These are phyloP conservation scores for Tringa solitaria DNA, from an alignment of 2,113 vertebrate species.

Conservation along the genomic window DNA sequence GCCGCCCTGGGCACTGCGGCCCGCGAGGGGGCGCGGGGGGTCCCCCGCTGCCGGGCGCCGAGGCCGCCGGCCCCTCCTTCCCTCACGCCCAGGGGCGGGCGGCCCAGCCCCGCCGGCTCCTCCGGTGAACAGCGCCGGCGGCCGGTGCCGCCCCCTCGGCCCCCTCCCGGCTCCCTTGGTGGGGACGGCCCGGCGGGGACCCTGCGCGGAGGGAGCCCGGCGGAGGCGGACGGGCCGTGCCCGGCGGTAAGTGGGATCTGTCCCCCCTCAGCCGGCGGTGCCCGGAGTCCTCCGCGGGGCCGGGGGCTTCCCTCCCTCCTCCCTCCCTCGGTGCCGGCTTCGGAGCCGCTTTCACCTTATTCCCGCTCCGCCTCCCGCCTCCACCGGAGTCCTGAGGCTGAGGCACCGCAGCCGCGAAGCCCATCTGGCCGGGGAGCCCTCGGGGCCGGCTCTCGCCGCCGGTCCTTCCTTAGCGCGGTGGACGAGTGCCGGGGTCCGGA, in stretches of 20 bases:
- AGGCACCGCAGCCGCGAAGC: not conserved
- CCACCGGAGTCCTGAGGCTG: not conserved
- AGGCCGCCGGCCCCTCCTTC: not conserved
- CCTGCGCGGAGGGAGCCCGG: not conserved
- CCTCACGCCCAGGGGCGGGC: not conserved
- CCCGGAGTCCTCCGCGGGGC: not conserved
- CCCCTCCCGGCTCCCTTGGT: not conserved
- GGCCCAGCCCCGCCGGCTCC: not conserved
- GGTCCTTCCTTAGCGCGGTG: not conserved
- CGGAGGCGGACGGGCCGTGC: not conserved
- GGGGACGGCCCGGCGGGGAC: not conserved
- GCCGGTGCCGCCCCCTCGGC: not conserved
- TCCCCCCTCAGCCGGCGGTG: not conserved
- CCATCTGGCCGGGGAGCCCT: not conserved
- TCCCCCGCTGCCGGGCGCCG: not conserved
- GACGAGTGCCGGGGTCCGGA: not conserved
- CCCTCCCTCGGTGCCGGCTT: accelerated
- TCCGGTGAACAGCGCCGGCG: not conserved
- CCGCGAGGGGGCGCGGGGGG: not conserved
- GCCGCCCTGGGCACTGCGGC: not conserved
- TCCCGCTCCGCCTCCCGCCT: not conserved
- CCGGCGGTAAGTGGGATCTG: not conserved
- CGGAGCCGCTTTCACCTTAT: not conserved
- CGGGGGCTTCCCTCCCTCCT: not conserved
- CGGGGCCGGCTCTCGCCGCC: not conserved